Base-by-base conservation (phyloP, 1,140 invertebrate genomes). In the Polypedilum pembai region DNA sequence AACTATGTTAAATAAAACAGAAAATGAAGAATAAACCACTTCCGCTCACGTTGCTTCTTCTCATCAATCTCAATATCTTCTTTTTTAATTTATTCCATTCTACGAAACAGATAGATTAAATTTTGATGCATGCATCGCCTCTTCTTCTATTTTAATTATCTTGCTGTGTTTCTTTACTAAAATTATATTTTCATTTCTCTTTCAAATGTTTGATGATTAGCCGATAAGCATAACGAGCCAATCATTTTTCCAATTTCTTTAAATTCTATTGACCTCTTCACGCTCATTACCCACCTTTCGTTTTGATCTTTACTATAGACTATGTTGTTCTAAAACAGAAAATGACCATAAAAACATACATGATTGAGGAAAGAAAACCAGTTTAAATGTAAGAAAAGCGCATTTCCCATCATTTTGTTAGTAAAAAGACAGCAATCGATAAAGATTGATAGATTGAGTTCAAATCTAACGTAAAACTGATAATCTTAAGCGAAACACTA, bases 381-480 rank as follows among this genome's bases (percentile, higher is more conserved):
- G 24, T 33, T 33, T 33, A 33, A 3, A 33, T 33, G 5, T 3
- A 33, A n/a, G 45, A 56, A 56, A 56, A 56, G 12, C n/a, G 45
- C 45, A 69, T 18, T 69, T 69, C 65, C 17, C 65, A 21, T 69
- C 7, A 8, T 21, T 20, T 21, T 69, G 17, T 20, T 69, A 1
- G 15, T 20, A 18, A n/a, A 69, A 20, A 20, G 65, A 10, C n/a
- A 20, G 8, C 18, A 2, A 69, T 18, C 5, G 65, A 18, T 2
- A 69, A 20, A 69, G 65, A 69, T 5, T 69, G 65, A 69, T 69
- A 10, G 65, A 20, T 69, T 69, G 65, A 69, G 65, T 20, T 69
- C 65, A 69, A 56, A 56, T 56, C 45, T n/a, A 69, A 10, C 65
- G 17, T 10, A 7, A 17, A 21, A 69, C 8, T 69, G 65, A 69